phyloP scores from a whole-genome alignment of 2,888 invertebrate genomes.

The Eristalis tenax region DNA sequence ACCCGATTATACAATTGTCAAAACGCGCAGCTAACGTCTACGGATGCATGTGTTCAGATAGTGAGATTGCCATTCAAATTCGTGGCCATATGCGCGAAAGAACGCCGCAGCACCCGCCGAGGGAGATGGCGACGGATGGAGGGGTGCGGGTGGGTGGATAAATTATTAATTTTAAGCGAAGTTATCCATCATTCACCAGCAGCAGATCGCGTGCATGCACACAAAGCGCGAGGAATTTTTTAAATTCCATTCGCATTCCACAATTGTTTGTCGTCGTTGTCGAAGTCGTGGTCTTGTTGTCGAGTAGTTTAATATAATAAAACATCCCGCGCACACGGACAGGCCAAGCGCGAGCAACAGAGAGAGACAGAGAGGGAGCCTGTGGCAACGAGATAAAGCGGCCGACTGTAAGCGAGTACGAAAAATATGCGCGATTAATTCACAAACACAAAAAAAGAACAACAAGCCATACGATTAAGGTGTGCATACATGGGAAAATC shows the following conservation, averaged over 20 bases:
- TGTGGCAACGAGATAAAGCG: constrained; percentile 26
- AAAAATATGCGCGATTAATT: constrained; percentile 64
- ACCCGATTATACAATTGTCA: constrained; percentile 48
- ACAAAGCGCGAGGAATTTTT: constrained; percentile 54
- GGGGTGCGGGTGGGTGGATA: background rate
- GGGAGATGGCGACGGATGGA: background rate
- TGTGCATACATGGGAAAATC: constrained; percentile 60
- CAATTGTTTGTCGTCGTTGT: constrained; percentile 44
- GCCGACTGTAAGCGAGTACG: constrained; percentile 34
- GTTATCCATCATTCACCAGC: constrained; percentile 12
- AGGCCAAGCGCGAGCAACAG: background rate
- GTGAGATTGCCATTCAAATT: constrained; percentile 26
- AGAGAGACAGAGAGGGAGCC: constrained; percentile 7
- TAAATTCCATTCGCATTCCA: constrained; percentile 67
- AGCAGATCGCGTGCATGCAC: constrained; percentile 47
- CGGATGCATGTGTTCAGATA: constrained; percentile 9
- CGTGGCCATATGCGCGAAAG: constrained; percentile 27
- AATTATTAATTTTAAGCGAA: constrained; percentile 21
- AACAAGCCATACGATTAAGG: constrained; percentile 48
- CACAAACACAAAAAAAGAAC: background rate
- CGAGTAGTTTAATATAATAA: background rate
- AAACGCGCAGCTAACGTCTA: constrained; percentile 5
- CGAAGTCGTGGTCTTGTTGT: constrained; percentile 16
- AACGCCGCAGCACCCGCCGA: background rate
- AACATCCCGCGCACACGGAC: background rate